Conservation (phyloP, 2,113 vertebrate genomes). For the Xiphophorus hellerii region DNA sequence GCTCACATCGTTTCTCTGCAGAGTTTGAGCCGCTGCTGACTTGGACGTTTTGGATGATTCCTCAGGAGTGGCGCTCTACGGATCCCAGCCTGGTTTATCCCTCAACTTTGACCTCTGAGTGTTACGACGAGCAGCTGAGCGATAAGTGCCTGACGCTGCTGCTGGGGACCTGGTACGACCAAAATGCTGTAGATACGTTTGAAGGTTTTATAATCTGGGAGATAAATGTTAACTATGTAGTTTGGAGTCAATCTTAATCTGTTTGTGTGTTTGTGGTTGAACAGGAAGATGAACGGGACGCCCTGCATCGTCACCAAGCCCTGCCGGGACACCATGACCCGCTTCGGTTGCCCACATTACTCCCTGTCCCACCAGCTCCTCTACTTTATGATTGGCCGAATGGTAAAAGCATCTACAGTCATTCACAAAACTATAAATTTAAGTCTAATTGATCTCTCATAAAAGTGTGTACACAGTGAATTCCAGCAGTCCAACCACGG, state of each 20-base stretch:
- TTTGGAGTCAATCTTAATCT: not conserved
- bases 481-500: not conserved
- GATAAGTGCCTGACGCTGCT: constrained; percentile 84
- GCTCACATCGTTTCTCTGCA: constrained; percentile 15
- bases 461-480: not conserved
- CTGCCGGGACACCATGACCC: constrained; percentile 84
- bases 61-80: constrained; percentile 76
- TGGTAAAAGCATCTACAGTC: constrained; percentile 71
- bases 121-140: constrained; percentile 82
- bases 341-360: constrained; percentile 79
- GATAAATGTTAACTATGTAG: not conserved
- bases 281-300: constrained; percentile 79
- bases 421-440: not conserved
- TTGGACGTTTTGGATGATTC: constrained; percentile 82
- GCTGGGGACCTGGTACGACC: constrained; percentile 83
- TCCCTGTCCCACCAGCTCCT: constrained; percentile 88
- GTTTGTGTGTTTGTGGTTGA: not conserved
- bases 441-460: not conserved
- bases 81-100: constrained; percentile 77
- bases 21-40: constrained; percentile 82
- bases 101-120: constrained; percentile 58
- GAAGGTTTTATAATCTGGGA: not conserved
- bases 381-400: constrained; percentile 85
- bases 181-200: not conserved
- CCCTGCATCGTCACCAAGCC: constrained; percentile 81